Percentiles rank a stretch among this genome's conserved stretches.
phyloP scores from a whole-genome alignment of 2,113 vertebrate genomes.

The Prunella fulvescens region DNA sequence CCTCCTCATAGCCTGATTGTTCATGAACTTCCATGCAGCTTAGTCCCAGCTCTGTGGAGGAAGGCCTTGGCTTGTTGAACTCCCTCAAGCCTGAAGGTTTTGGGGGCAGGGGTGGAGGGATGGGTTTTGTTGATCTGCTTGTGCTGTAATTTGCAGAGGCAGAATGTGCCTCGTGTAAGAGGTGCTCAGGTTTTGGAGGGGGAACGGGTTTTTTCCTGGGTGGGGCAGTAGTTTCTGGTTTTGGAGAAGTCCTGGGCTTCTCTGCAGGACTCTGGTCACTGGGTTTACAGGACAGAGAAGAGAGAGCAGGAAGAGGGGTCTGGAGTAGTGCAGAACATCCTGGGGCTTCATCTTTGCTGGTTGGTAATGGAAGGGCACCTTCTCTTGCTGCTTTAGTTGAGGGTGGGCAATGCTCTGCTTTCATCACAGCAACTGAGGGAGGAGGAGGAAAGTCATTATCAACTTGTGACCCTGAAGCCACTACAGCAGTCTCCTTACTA shows the following conservation, averaged over 20 bases:
- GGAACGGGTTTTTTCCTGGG: conserved; percentile 61
- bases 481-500: conserved; percentile 43
- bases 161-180: conserved; percentile 10
- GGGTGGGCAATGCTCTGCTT: conserved; percentile 50
- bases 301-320: not conserved
- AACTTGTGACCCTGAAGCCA: conserved; percentile 51
- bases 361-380: conserved; percentile 2
- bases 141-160: not conserved
- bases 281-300: conserved; percentile 31
- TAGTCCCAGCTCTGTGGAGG: not conserved
- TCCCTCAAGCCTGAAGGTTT: not conserved
- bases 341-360: conserved; percentile 60
- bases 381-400: conserved; percentile 33
- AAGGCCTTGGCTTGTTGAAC: not conserved
- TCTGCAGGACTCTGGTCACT: conserved; percentile 52
- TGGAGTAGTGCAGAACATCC: conserved; percentile 51
- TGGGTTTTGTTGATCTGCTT: conserved; percentile 4
- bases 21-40: not conserved
- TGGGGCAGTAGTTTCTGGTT: conserved; percentile 60
- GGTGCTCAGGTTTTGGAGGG: conserved; percentile 70
- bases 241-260: conserved; percentile 70
- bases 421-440: conserved; percentile 76
- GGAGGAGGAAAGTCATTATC: conserved; percentile 75
- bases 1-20: not conserved
- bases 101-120: not conserved